A percentile compares a stretch with the other conserved stretches of the same genome.
These are phyloP conservation scores for Adelphocoris suturalis DNA, from an alignment of 2,888 invertebrate genomes.

Conservation along the genomic window DNA sequence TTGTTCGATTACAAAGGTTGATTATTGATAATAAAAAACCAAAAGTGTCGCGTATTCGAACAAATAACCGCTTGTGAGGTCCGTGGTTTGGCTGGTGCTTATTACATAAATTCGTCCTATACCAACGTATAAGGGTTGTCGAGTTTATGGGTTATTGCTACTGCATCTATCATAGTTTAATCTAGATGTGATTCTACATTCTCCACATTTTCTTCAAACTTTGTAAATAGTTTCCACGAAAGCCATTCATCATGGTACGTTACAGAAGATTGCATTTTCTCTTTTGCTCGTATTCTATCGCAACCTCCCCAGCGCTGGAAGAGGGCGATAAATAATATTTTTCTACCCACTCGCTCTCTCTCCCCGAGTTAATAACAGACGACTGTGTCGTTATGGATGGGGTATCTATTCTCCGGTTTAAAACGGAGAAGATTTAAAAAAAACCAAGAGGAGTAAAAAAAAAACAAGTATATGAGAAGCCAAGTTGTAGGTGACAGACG, in stretches of 20 bases:
- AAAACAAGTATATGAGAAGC: constrained; percentile 6
- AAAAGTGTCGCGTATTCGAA: too few species aligned
- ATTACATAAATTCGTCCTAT: too few species aligned
- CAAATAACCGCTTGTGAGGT: too few species aligned
- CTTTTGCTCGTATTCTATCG: background rate
- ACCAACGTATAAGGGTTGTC: too few species aligned
- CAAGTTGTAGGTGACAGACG: background rate
- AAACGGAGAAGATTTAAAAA: background rate
- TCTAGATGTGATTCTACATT: background rate
- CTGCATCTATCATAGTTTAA: too few species aligned
- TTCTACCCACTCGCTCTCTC: background rate
- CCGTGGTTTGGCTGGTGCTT: too few species aligned
- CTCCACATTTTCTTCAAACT: background rate
- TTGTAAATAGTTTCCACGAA: background rate
- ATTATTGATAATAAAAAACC: too few species aligned
- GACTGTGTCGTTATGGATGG: background rate
- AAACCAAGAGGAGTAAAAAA: background rate
- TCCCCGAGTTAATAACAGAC: background rate
- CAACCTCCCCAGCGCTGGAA: background rate
- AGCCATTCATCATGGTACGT: background rate
- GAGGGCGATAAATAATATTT: background rate
- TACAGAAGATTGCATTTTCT: background rate
- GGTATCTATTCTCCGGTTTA: background rate
- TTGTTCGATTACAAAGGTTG: too few species aligned
- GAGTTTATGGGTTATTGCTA: too few species aligned